phyloP scores from a whole-genome alignment of 2,797 vertebrate species.

The Enteromius treurensis region DNA sequence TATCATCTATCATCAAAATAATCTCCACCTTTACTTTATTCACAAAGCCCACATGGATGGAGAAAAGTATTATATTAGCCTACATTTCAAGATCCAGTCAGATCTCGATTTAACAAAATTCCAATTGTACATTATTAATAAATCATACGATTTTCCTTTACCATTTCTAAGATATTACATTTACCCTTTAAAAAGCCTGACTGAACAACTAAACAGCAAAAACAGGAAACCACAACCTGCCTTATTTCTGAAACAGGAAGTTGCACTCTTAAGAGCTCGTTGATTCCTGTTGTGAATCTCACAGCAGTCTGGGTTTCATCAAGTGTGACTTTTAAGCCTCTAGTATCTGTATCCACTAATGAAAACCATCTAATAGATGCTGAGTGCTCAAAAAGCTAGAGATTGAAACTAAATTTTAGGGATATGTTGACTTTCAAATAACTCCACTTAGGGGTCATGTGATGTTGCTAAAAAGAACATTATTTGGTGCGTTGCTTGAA shows the following conservation, averaged over 20 bases:
- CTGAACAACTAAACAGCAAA: constrained; percentile 62
- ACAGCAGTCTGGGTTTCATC: constrained; percentile 17
- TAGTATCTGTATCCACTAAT: neutral
- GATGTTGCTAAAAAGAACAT: no score
- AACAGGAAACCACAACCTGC: constrained; percentile 66
- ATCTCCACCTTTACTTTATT: neutral
- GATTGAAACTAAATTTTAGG: neutral
- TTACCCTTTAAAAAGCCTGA: constrained; percentile 45
- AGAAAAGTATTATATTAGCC: neutral
- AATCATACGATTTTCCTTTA: neutral
- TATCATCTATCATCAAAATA: constrained; percentile 1
- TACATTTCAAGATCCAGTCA: neutral
- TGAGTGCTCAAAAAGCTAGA: neutral
- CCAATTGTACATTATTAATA: neutral
- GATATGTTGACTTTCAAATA: neutral
- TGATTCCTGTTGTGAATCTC: constrained; percentile 61
- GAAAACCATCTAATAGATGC: neutral
- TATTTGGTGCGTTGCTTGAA: no score
- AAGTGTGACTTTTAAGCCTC: constrained; percentile 21
- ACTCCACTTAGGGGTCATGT: no score
- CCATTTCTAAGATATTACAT: neutral
- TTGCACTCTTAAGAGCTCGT: constrained; percentile 30
- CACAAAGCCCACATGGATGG: neutral
- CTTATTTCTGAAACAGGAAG: constrained; percentile 66
- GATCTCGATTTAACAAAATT: neutral